phyloP scores from a whole-genome alignment of 1,140 invertebrate species.

The Tetragnatha versicolor region DNA sequence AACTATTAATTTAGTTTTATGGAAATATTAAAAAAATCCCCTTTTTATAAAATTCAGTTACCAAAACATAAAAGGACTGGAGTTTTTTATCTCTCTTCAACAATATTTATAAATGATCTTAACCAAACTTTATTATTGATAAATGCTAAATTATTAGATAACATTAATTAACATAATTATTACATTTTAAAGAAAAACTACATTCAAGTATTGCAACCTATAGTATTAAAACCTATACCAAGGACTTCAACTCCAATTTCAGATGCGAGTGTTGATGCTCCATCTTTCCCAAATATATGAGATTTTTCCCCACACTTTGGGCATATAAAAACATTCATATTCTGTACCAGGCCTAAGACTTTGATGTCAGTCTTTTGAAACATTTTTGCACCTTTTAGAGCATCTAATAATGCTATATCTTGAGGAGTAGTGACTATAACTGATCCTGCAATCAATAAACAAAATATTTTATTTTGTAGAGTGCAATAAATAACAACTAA shows the following conservation, averaged over 20 bases:
- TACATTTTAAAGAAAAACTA: neutral
- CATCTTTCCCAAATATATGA: slow-evolving; percentile 60
- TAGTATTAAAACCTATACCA: slow-evolving; percentile 21
- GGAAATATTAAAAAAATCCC: too few species aligned
- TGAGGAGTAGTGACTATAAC: slow-evolving; percentile 87
- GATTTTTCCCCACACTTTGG: slow-evolving; percentile 70
- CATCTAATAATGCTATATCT: slow-evolving; percentile 80
- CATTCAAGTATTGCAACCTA: neutral
- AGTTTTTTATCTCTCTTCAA: too few species aligned
- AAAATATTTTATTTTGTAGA: too few species aligned
- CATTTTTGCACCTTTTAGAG: slow-evolving; percentile 67
- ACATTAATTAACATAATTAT: neutral
- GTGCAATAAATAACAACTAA: neutral
- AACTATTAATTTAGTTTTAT: too few species aligned
- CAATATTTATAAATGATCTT: too few species aligned
- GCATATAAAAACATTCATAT: slow-evolving; percentile 77
- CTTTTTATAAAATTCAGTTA: too few species aligned
- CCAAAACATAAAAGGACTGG: too few species aligned
- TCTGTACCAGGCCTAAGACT: slow-evolving; percentile 82
- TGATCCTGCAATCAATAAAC: slow-evolving; percentile 68
- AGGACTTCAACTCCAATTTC: slow-evolving; percentile 57
- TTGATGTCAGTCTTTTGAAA: slow-evolving; percentile 75
- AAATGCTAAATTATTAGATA: neutral
- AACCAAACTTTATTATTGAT: too few species aligned
- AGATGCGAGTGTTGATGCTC: slow-evolving; percentile 58